phyloP scores from a whole-genome alignment of 2,888 invertebrate genomes.

The Gryllus longicercus region DNA sequence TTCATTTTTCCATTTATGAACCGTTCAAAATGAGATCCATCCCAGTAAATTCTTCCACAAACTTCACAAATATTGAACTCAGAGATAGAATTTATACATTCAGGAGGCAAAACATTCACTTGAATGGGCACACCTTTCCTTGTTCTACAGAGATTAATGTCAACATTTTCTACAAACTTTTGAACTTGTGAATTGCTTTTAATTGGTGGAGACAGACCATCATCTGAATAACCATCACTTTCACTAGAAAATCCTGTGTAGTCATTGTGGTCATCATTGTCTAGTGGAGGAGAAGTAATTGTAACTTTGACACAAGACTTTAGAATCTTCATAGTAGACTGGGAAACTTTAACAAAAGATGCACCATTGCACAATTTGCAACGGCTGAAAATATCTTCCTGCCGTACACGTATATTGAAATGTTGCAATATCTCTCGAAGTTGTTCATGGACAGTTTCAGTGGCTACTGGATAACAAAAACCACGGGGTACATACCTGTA shows the following conservation, averaged over 20 bases:
- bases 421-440: slow-evolving; percentile 61
- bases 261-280: slow-evolving; percentile 19
- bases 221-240: slow-evolving; percentile 39
- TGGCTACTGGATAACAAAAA: slow-evolving; percentile 58
- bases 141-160: slow-evolving; percentile 51
- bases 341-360: slow-evolving; percentile 49
- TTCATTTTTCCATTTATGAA: slow-evolving; percentile 25
- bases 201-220: slow-evolving; percentile 33
- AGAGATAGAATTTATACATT: slow-evolving; percentile 50
- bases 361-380: slow-evolving; percentile 61
- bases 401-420: slow-evolving; percentile 62
- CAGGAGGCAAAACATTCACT: slow-evolving; percentile 52
- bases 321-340: slow-evolving; percentile 47
- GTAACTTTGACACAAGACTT: slow-evolving; percentile 24
- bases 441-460: slow-evolving; percentile 58
- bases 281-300: not conserved
- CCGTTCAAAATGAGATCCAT: slow-evolving; percentile 51
- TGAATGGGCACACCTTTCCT: slow-evolving; percentile 56
- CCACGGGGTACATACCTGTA: slow-evolving; percentile 52
- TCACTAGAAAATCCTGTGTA: slow-evolving; percentile 46
- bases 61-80: slow-evolving; percentile 64
- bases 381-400: slow-evolving; percentile 65
- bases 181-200: slow-evolving; percentile 21
- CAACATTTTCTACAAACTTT: slow-evolving; percentile 44
- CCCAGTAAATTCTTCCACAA: slow-evolving; percentile 77